Base-by-base conservation (phyloP, 2,113 vertebrate species). In the Sardina pilchardus region DNA sequence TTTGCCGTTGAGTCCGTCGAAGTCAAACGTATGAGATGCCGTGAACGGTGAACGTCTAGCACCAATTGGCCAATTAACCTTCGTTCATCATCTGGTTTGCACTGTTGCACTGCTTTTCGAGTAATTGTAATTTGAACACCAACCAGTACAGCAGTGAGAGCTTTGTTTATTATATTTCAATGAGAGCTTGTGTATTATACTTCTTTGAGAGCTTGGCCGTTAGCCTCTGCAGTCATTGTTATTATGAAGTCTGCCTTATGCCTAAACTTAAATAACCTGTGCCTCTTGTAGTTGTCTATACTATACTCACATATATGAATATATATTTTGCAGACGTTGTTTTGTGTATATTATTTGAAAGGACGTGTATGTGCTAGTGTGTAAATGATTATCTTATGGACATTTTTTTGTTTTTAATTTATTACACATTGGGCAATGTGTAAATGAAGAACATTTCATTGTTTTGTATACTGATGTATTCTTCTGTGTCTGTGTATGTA, bases 371-470 rank as follows among this genome's bases (percentile, higher is more conserved):
- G 59, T 63, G 24, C 24, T 63, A 63, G 59, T 9, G 59, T 26
- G 59, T 63, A 63, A 63, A 63, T 63, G 59, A 9, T 63, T n/a
- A 63, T n/a, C 1, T 63, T n/a, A 63, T 63, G 59, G 26, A 63
- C 59, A 63, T 63, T 24, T 7, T 63, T 63, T 24, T 7, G 26
- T 63, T 56, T 56, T 63, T 63, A 9, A 63, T 63, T 85, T 53
- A 82, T 78, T 82, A 78, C 44, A 47, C 59, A 63, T 63, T 21
- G 59, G 59, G 9, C 26, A n/a, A 63, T 63, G 59, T n/a, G 59
- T 63, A 63, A 59, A 63, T 63, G 59, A 63, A 63, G 59, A 63
- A 63, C 59, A 63, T 63, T 63, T 63, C 59, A n/a, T 63, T 63
- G 24, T 63, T 63, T 63, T 63, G 24, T 63, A 63, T 24, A 7